These are phyloP conservation scores for Pseudorasbora parva DNA, from an alignment of 2,113 vertebrate species.

Conservation along the genomic window DNA sequence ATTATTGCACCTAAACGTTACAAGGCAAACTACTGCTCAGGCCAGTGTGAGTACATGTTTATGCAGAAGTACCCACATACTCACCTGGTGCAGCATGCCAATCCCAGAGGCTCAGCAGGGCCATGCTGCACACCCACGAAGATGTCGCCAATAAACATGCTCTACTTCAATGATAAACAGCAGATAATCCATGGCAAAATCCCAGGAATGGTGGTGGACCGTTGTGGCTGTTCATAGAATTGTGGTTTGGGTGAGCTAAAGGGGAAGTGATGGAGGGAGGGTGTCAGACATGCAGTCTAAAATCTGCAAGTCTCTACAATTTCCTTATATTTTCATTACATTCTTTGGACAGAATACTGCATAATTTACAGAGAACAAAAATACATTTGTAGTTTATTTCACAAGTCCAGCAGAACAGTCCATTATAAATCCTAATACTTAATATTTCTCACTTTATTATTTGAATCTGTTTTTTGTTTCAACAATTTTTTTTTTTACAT, in stretches of 20 bases:
- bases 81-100: slow-evolving; percentile 96
- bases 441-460: background rate
- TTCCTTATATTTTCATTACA: slow-evolving; percentile 10
- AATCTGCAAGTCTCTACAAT: slow-evolving; percentile 14
- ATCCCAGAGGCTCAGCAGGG: slow-evolving; percentile 92
- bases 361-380: slow-evolving; percentile 10
- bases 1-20: slow-evolving; percentile 98
- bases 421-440: background rate
- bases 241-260: background rate
- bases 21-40: slow-evolving; percentile 99
- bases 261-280: background rate
- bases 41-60: slow-evolving; percentile 99
- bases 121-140: slow-evolving; percentile 98
- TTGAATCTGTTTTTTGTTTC: background rate
- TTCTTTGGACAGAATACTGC: background rate
- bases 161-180: slow-evolving; percentile 99
- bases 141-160: slow-evolving; percentile 99
- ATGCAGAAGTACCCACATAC: slow-evolving; percentile 99
- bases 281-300: background rate
- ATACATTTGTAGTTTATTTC: background rate
- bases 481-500: background rate
- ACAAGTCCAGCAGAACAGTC: background rate
- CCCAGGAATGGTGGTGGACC: slow-evolving; percentile 97
- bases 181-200: slow-evolving; percentile 99
- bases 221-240: slow-evolving; percentile 94